A percentile compares a stretch with the other conserved stretches of the same genome.
Conservation (phyloP, 2,888 invertebrate species). For the Brachynemurus nebulosus region DNA sequence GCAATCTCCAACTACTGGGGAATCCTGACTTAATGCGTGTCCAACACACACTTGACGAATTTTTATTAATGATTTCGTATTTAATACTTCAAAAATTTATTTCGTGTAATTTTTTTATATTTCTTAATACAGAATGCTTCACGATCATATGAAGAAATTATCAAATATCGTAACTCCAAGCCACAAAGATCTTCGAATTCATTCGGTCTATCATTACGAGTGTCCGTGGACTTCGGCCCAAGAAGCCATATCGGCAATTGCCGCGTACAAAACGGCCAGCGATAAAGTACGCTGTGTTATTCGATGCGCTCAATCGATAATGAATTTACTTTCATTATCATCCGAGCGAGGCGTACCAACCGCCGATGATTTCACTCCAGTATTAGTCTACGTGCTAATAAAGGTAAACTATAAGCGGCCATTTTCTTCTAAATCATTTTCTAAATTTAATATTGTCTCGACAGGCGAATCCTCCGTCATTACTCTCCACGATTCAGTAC, state of each 20-base stretch:
- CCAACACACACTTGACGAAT: background rate
- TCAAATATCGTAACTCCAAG: constrained; percentile 58
- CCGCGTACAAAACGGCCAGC: constrained; percentile 79
- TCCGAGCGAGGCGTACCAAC: constrained; percentile 65
- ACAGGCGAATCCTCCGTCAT: constrained; percentile 84
- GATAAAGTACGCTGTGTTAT: constrained; percentile 70
- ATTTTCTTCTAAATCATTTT: background rate
- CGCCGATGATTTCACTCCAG: constrained; percentile 92
- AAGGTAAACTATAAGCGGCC: constrained; percentile 42
- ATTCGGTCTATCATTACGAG: constrained; percentile 72
- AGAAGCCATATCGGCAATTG: constrained; percentile 72
- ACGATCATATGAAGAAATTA: constrained; percentile 78
- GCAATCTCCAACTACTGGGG: too few species aligned
- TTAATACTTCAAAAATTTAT: background rate
- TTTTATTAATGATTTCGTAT: background rate
- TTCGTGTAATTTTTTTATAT: constrained; percentile 20
- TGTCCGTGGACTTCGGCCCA: constrained; percentile 96
- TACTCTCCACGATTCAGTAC: constrained; percentile 91
- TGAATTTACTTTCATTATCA: constrained; percentile 82
- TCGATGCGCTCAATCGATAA: constrained; percentile 83
- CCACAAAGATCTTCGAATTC: constrained; percentile 69
- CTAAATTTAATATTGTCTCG: background rate
- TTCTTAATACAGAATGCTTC: constrained; percentile 76
- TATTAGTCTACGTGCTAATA: constrained; percentile 90
- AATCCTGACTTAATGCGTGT: background rate